Evolutionary conservation across 2,797 vertebrate species (phyloP).

Genomic region (Gephyroberyx darwinii): DNA sequence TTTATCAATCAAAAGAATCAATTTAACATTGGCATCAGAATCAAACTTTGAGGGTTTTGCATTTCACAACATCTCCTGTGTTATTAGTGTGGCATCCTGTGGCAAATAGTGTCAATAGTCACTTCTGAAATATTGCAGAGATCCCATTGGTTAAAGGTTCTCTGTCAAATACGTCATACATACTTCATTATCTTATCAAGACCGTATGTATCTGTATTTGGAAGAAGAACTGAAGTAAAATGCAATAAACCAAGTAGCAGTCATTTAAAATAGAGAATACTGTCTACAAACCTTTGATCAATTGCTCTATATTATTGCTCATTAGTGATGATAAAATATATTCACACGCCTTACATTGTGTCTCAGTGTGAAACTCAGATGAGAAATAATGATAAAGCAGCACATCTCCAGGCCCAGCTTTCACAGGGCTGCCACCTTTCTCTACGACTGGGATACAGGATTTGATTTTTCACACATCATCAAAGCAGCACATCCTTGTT

Average conservation of each 20-base stretch:
- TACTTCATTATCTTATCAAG: background rate
- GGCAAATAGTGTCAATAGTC: background rate
- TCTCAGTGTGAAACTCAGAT: constrained; percentile 30
- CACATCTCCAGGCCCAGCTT: background rate
- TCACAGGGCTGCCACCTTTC: constrained; percentile 44
- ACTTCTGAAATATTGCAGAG: background rate
- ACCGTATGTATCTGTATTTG: background rate
- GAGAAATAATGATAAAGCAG: constrained; percentile 39
- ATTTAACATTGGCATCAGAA: constrained; percentile 27
- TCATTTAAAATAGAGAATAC: background rate
- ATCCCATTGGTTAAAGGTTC: constrained; percentile 3
- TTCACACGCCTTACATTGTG: constrained; percentile 7
- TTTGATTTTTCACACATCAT: constrained; percentile 56
- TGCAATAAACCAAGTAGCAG: background rate
- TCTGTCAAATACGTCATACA: background rate
- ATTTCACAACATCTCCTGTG: constrained; percentile 1
- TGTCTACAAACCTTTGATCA: background rate
- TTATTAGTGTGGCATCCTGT: background rate
- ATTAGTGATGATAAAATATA: constrained; percentile 7
- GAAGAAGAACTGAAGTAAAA: background rate
- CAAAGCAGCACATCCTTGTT: constrained; percentile 41
- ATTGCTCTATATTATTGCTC: background rate
- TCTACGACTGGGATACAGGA: constrained; percentile 29
- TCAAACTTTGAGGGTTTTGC: background rate
- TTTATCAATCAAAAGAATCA: too few species aligned